Evolutionary conservation across 2,797 vertebrate genomes (phyloP).

Genomic region (Nothura maculosa): DNA sequence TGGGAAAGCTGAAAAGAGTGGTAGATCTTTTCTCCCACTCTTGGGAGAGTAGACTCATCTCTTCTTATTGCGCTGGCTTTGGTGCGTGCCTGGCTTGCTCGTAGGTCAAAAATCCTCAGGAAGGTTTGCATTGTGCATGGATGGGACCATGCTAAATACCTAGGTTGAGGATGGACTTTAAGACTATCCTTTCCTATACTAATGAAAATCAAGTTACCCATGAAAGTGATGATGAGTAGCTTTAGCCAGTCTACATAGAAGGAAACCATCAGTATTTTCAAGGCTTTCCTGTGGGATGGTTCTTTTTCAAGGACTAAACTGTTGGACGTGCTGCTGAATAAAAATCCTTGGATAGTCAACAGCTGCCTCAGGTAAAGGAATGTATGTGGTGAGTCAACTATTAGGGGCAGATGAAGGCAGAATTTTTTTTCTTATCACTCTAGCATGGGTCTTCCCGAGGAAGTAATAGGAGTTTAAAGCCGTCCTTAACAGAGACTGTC

Average conservation of each 20-base stretch:
- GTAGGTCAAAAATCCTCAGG: background rate
- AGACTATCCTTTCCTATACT: background rate
- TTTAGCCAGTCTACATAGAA: background rate
- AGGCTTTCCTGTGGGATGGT: background rate
- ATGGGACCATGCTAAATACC: background rate
- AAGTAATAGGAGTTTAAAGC: conserved; percentile 32
- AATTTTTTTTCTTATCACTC: background rate
- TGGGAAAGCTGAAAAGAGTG: background rate
- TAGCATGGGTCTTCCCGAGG: background rate
- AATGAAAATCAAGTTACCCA: background rate
- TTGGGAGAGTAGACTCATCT: background rate
- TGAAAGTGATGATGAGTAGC: background rate
- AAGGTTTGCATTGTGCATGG: background rate
- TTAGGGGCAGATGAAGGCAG: background rate
- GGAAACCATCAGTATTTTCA: background rate
- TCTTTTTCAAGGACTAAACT: background rate
- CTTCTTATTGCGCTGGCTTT: background rate
- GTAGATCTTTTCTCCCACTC: background rate
- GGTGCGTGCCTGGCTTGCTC: background rate
- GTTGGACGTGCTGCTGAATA: too few relatives aligned
- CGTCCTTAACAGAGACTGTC: conserved; percentile 41
- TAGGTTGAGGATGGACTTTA: background rate
- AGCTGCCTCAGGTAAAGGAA: background rate
- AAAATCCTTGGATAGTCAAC: too few relatives aligned
- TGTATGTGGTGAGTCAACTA: background rate